These are phyloP conservation scores for Lasioglossum villosulum DNA, from an alignment of 2,888 invertebrate genomes.

Conservation along the genomic window DNA sequence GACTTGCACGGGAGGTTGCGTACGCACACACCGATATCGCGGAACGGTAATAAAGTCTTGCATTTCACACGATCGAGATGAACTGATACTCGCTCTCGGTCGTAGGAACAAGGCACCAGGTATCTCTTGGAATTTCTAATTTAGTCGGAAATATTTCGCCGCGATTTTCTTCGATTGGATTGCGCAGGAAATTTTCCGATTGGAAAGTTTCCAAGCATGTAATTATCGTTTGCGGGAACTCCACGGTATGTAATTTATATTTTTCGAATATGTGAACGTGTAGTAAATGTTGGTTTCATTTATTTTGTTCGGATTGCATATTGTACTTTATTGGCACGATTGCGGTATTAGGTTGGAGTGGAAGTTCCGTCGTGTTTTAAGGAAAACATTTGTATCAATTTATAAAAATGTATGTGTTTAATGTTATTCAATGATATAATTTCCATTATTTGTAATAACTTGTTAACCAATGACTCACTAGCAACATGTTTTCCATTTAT, in stretches of 20 bases:
- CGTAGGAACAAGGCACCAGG: background rate
- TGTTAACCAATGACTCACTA: too few relatives aligned
- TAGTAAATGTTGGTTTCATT: background rate
- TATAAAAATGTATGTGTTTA: too few relatives aligned
- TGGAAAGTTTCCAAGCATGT: background rate
- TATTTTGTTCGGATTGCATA: background rate
- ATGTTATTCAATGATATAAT: too few relatives aligned
- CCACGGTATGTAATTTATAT: background rate
- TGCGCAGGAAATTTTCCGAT: background rate
- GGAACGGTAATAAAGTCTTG: conserved; percentile 19
- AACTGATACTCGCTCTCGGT: conserved; percentile 1
- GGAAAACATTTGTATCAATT: too few relatives aligned
- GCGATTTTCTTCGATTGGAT: background rate
- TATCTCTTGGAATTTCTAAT: conserved; percentile 17
- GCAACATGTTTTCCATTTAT: too few relatives aligned
- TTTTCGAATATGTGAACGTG: background rate
- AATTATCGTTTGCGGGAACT: background rate
- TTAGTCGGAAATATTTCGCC: background rate
- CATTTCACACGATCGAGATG: conserved; percentile 40
- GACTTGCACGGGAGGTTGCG: conserved; percentile 20
- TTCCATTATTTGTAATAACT: too few relatives aligned
- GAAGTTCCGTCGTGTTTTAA: too few relatives aligned
- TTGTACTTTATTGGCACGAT: background rate
- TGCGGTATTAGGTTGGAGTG: too few relatives aligned
- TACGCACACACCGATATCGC: conserved; percentile 6